Evolutionary conservation across 2,113 vertebrate species (phyloP), one percentile per base, ranked within the genome.

Genomic region (Toxotes chatareus): DNA sequence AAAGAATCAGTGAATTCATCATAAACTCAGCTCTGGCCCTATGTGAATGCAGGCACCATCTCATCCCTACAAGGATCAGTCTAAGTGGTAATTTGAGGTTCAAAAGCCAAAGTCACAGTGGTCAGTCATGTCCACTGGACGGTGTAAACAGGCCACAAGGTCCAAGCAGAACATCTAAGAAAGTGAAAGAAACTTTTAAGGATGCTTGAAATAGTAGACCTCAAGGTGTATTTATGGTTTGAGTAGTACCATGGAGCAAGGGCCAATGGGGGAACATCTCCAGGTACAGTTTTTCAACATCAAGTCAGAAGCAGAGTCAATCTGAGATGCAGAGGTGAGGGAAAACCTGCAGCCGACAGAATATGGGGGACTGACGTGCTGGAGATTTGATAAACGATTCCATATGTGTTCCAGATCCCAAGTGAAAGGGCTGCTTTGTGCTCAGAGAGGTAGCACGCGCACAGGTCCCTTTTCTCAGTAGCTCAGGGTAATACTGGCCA

Each of bases 351-450:
- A 88, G 87, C 57, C 66, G 31, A 68, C 73, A 87, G 78, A 79
- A 67, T 71, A 59, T 10, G 31, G 63, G 61, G 72, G 64, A 56
- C 74, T 83, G 85, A 87, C 66, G 72, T 84, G 86, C 63, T 83
- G 75, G 82, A 90, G 83, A 74, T 83, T 88, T 80, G 62, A 92
- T 90, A 93, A 95, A 92, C 59, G 69, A 64, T 95, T 93, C 94
- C 94, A 95, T 86, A 93, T 95, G 94, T 91, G 91, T 81, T 77
- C 87, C 66, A 78, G 86, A 91, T 94, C 92, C 91, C 88, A 65
- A 79, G 91, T 95, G 91, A 95, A 94, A 94, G 94, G 90, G 84
- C 83, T 76, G 93, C 94, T 94, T 94, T 95, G 93, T 95, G 91
- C 86, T 92, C 83, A 69, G 83, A 12, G 38, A 90, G 77, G 90